Conservation (phyloP, 2,888 invertebrate genomes). For the Trachelus stipa region DNA sequence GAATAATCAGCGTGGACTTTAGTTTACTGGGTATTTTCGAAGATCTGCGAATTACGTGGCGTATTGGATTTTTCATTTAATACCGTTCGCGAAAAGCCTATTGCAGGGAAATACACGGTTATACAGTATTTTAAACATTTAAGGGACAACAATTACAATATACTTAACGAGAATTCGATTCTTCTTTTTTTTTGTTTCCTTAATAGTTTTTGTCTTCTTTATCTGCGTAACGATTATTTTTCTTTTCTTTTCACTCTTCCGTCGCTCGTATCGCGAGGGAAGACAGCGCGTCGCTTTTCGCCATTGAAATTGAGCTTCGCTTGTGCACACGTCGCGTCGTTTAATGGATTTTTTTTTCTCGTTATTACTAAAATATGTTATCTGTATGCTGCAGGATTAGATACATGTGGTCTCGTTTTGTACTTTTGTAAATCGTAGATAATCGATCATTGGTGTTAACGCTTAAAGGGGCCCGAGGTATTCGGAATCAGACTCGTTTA, state of each 20-base stretch:
- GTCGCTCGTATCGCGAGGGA: background rate
- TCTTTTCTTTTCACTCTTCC: background rate
- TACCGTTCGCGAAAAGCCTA: no score
- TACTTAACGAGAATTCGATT: background rate
- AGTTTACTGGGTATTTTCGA: background rate
- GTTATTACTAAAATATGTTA: conserved; percentile 9
- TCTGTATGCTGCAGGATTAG: conserved; percentile 18
- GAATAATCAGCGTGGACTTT: background rate
- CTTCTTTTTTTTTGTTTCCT: conserved; percentile 8
- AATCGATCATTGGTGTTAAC: conserved; percentile 10
- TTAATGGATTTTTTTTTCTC: background rate
- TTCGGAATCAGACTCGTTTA: conserved; percentile 2
- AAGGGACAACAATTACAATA: conserved; percentile 6
- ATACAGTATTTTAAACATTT: background rate
- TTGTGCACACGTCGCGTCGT: background rate
- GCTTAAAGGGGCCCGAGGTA: conserved; percentile 3
- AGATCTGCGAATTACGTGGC: background rate
- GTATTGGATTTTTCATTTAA: background rate
- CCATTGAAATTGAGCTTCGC: conserved; percentile 10
- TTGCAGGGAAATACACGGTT: conserved; percentile 2
- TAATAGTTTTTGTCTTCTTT: background rate
- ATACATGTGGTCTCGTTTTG: conserved; percentile 13
- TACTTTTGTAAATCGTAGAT: conserved; percentile 18
- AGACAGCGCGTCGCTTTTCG: background rate
- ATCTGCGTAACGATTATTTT: background rate